Evolutionary conservation across 2,888 invertebrate species (phyloP).

Genomic region (Salticus scenicus): DNA sequence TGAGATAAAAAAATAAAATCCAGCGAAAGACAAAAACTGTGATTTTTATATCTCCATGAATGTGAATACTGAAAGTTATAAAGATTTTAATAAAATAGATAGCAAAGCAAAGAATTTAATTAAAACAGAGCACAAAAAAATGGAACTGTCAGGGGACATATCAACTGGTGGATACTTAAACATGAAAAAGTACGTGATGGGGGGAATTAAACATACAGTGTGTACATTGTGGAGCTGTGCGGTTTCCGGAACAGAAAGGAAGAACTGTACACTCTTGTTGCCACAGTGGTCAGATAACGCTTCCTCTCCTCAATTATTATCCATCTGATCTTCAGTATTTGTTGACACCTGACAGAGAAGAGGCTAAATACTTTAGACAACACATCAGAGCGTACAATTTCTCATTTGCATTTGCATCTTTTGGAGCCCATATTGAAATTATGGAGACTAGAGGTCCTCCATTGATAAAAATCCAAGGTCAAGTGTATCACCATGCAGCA

Average conservation of each 20-base stretch:
- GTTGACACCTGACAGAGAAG: background rate
- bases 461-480: background rate
- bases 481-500: conserved; percentile 5
- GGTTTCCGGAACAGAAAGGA: background rate
- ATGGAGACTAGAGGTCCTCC: background rate
- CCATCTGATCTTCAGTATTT: background rate
- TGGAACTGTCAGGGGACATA: too few species aligned
- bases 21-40: too few species aligned
- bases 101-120: too few species aligned
- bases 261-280: background rate
- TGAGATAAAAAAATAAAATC: too few species aligned
- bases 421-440: background rate
- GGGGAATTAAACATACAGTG: background rate
- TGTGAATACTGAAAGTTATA: too few species aligned
- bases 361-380: background rate
- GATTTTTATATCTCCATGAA: too few species aligned
- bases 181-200: too few species aligned
- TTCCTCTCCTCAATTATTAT: background rate
- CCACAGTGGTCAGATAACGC: background rate
- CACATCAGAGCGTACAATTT: background rate
- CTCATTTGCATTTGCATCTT: background rate
- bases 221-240: background rate
- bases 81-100: too few species aligned
- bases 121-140: too few species aligned
- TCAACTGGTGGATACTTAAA: too few species aligned